These are phyloP conservation scores for Lasaia peninsularis DNA, from an alignment of 1,140 invertebrate species.

Conservation along the genomic window DNA sequence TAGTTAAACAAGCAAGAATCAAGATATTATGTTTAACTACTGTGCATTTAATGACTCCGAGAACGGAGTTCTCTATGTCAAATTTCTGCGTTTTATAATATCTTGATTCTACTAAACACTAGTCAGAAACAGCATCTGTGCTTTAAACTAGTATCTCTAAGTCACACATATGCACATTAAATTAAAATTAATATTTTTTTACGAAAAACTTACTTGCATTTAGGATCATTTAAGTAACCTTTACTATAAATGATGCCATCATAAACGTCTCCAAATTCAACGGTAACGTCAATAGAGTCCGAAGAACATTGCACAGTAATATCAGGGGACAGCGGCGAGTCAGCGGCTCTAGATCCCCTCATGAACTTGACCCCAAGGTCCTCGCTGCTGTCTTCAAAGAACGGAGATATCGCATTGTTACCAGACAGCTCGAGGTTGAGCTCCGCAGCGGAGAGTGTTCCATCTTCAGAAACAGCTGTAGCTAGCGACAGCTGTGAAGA, in stretches of 20 bases:
- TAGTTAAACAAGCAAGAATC: too few relatives aligned
- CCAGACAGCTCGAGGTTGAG: slow-evolving; percentile 62
- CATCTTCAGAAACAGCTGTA: slow-evolving; percentile 70
- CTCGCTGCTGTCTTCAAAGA: slow-evolving; percentile 59
- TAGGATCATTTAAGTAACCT: slow-evolving; percentile 81
- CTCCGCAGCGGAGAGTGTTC: slow-evolving; percentile 62
- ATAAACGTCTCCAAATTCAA: slow-evolving; percentile 82
- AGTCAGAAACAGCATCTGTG: too few relatives aligned
- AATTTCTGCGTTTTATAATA: too few relatives aligned
- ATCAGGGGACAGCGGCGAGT: slow-evolving; percentile 53
- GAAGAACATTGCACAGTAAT: slow-evolving; percentile 83
- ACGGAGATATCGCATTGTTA: slow-evolving; percentile 58
- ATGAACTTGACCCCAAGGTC: slow-evolving; percentile 66
- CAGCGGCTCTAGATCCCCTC: slow-evolving; percentile 55
- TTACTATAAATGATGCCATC: slow-evolving; percentile 87
- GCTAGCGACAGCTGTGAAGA: slow-evolving; percentile 68
- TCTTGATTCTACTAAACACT: too few relatives aligned
- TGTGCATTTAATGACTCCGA: too few relatives aligned
- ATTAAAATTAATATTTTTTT: too few relatives aligned
- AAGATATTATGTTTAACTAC: too few relatives aligned
- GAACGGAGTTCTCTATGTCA: too few relatives aligned
- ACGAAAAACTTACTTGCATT: slow-evolving; percentile 79
- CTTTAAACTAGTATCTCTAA: too few relatives aligned
- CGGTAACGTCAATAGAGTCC: slow-evolving; percentile 79
- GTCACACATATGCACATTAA: too few relatives aligned